Evolutionary conservation across 2,113 vertebrate genomes (phyloP).

Genomic region (Progne subis): DNA sequence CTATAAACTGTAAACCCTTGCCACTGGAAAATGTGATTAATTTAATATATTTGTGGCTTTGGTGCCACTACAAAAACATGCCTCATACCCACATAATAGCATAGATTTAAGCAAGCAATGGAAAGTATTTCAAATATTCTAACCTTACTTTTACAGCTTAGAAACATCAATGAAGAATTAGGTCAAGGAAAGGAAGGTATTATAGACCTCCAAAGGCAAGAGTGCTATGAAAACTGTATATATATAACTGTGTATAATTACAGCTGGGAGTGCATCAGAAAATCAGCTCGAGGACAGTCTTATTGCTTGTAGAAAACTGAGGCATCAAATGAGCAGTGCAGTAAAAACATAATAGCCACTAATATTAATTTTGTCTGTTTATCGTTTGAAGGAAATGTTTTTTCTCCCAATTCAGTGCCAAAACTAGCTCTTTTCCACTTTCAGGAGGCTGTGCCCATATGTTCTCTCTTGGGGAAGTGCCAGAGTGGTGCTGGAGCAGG

Average conservation of each 20-base stretch:
- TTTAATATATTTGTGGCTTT: not conserved
- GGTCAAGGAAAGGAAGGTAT: not conserved
- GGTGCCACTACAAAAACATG: not conserved
- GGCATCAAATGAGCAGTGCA: not conserved
- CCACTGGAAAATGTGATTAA: not conserved
- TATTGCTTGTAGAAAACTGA: not conserved
- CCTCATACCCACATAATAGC: not conserved
- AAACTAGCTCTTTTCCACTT: not conserved
- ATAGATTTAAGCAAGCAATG: not conserved
- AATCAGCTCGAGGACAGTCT: not conserved
- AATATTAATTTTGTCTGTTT: not conserved
- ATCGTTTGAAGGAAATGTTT: not conserved
- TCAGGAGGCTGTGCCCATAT: not conserved
- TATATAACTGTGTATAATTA: not conserved
- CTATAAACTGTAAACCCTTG: not conserved
- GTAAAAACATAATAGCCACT: not conserved
- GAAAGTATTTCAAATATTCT: not conserved
- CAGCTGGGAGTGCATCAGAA: not conserved
- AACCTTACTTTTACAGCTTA: not conserved
- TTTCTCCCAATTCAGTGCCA: not conserved
- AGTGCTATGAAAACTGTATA: not conserved
- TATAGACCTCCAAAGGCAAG: not conserved
- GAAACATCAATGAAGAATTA: not conserved
- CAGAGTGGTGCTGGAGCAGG: not conserved
- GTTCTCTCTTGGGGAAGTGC: not conserved